phyloP scores from a whole-genome alignment of 2,113 vertebrate genomes.

The Ameiurus melas region DNA sequence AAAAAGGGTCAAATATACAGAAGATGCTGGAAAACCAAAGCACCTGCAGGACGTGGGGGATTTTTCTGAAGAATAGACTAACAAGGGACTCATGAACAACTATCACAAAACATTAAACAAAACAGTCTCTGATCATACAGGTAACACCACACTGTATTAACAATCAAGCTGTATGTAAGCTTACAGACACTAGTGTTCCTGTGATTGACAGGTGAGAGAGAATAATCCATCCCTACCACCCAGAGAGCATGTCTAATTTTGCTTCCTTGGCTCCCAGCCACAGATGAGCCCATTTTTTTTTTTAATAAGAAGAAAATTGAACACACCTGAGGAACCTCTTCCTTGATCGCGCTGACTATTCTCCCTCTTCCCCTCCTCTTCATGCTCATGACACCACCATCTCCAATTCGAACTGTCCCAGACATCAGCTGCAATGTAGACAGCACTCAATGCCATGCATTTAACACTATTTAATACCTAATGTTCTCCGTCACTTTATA shows the following conservation, averaged over 20 bases:
- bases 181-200: too few species aligned
- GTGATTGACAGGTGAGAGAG: too few species aligned
- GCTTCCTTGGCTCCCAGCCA: background rate
- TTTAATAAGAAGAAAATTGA: background rate
- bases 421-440: slow-evolving; percentile 29
- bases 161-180: too few species aligned
- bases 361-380: background rate
- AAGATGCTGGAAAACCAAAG: too few species aligned
- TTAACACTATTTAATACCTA: background rate
- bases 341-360: background rate
- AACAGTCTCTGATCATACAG: too few species aligned
- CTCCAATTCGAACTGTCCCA: background rate
- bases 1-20: too few species aligned
- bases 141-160: too few species aligned
- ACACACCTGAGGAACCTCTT: slow-evolving; percentile 13
- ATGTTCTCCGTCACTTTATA: too few species aligned
- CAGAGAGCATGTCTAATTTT: background rate
- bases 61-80: too few species aligned
- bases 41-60: too few species aligned
- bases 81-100: too few species aligned
- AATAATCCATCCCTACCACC: background rate
- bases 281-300: background rate
- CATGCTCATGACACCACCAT: background rate
- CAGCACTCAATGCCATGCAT: background rate
- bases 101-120: too few species aligned